These are phyloP conservation scores for Acanthosepion esculentum DNA, from an alignment of 2,888 invertebrate genomes.

Conservation along the genomic window DNA sequence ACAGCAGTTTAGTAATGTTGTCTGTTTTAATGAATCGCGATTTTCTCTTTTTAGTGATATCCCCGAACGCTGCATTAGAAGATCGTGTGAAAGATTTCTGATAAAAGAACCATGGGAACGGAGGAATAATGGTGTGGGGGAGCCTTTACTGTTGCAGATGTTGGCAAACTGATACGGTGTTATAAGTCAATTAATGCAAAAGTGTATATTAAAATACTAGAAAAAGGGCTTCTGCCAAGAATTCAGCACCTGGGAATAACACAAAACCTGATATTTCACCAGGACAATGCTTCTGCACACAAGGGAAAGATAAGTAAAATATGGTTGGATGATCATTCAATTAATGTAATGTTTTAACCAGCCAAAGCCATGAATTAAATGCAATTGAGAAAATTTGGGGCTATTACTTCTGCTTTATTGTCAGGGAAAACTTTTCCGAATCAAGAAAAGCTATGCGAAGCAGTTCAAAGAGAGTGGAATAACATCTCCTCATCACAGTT, in stretches of 20 bases:
- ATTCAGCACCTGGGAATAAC: background rate
- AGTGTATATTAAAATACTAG: background rate
- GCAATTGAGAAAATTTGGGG: too few relatives aligned
- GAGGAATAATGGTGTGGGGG: too few relatives aligned
- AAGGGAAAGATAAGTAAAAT: background rate
- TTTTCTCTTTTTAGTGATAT: background rate
- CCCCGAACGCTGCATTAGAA: background rate
- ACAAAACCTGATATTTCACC: background rate
- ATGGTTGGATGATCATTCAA: background rate
- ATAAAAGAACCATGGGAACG: too few relatives aligned
- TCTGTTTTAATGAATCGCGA: background rate
- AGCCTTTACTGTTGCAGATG: background rate
- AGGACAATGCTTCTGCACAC: constrained; percentile 37
- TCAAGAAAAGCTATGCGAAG: too few relatives aligned
- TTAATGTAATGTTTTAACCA: too few relatives aligned
- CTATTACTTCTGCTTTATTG: too few relatives aligned
- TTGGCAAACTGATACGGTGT: background rate
- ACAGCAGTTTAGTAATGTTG: background rate
- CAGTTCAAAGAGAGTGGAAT: too few relatives aligned
- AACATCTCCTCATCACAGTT: too few relatives aligned
- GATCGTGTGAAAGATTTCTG: too few relatives aligned
- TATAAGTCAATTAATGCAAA: background rate
- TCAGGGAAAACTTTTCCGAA: too few relatives aligned
- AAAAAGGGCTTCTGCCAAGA: background rate
- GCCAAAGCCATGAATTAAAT: too few relatives aligned